Conservation (phyloP, 2,797 vertebrate genomes). For the Chromis chromis region DNA sequence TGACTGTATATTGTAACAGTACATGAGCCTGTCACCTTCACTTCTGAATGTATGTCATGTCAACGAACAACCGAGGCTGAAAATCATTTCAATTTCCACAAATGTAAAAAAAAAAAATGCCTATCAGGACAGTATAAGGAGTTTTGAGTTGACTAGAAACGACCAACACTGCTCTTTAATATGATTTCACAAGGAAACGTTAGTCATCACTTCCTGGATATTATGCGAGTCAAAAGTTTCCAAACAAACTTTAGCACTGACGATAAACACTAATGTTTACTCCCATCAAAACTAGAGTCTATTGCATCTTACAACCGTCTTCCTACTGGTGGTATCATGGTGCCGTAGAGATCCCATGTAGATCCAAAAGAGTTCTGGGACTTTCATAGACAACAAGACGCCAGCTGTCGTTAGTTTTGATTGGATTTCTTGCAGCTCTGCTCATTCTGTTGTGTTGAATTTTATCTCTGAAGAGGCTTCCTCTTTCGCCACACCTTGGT, state of each 20-base stretch:
- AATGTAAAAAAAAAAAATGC: neutral
- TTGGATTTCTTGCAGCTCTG: constrained; percentile 76
- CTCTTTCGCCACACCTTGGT: constrained; percentile 53
- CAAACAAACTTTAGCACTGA: constrained; percentile 28
- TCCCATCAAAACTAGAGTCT: constrained; percentile 24
- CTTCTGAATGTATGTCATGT: neutral
- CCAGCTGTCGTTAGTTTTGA: constrained; percentile 69
- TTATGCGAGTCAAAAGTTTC: constrained; percentile 25
- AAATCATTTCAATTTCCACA: no score
- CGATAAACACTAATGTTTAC: constrained; percentile 41
- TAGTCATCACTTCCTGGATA: neutral
- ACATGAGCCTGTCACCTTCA: neutral
- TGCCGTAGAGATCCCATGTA: constrained; percentile 46
- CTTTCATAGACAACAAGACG: constrained; percentile 55
- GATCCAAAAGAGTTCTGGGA: constrained; percentile 48
- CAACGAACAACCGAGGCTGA: neutral
- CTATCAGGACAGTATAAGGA: neutral
- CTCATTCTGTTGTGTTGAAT: constrained; percentile 70
- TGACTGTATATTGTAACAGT: neutral
- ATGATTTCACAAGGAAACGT: neutral
- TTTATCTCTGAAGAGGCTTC: constrained; percentile 51
- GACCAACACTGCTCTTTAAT: neutral
- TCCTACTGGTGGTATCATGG: constrained; percentile 21
- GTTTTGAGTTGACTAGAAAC: neutral
- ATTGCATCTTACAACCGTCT: constrained; percentile 37